Evolutionary conservation across 2,888 invertebrate genomes (phyloP).

Genomic region (Dynastes tityus): DNA sequence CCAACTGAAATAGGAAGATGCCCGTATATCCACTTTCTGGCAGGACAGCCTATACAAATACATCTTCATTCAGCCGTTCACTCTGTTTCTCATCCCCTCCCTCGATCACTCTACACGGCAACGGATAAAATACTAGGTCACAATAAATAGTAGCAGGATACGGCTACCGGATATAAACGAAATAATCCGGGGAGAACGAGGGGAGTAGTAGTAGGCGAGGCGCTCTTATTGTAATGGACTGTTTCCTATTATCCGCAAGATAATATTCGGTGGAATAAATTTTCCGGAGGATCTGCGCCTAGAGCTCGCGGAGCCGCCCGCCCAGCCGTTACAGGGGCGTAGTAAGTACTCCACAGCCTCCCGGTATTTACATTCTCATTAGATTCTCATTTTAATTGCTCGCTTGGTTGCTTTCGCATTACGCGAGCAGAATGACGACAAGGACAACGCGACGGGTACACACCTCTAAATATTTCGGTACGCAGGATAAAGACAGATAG

Average conservation of each 20-base stretch:
- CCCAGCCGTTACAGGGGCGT: not conserved
- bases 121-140: too few relatives aligned
- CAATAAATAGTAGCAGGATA: too few relatives aligned
- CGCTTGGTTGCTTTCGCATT: constrained; percentile 54
- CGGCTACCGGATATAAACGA: too few relatives aligned
- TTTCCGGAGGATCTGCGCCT: constrained; percentile 41
- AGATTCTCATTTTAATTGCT: constrained; percentile 57
- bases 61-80: too few relatives aligned
- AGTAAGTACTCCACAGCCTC: constrained; percentile 10
- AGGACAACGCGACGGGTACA: not conserved
- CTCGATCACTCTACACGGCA: too few relatives aligned
- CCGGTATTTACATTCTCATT: constrained; percentile 55
- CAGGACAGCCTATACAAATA: too few relatives aligned
- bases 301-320: not conserved
- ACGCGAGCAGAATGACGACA: constrained; percentile 29
- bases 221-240: constrained; percentile 52
- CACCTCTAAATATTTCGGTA: not conserved
- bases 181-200: too few relatives aligned
- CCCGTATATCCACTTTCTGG: too few relatives aligned
- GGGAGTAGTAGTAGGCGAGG: not conserved
- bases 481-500: too few relatives aligned
- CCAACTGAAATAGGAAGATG: too few relatives aligned
- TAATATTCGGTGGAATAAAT: constrained; percentile 54
- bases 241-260: constrained; percentile 55
- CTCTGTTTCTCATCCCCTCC: too few relatives aligned